These are phyloP conservation scores for Anthonomus grandis DNA, from an alignment of 1,140 invertebrate genomes.

Conservation along the genomic window DNA sequence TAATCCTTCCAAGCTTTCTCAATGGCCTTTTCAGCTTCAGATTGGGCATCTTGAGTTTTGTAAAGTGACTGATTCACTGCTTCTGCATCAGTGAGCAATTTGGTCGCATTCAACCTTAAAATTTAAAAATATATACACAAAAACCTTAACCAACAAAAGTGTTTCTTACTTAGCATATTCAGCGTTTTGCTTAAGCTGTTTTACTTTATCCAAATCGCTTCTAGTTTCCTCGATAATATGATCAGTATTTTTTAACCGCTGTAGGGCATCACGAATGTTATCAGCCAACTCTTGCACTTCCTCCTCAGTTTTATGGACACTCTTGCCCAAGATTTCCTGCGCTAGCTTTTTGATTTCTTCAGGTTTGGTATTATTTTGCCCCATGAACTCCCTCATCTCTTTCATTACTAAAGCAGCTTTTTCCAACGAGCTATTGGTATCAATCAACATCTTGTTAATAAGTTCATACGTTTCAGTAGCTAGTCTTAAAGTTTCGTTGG, in stretches of 20 bases:
- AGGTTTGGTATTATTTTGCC: constrained; percentile 72
- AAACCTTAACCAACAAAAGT: background rate
- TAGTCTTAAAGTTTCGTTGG: constrained; percentile 37
- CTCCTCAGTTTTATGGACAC: constrained; percentile 60
- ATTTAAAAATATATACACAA: background rate
- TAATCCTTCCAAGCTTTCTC: constrained; percentile 78
- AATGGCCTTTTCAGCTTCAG: constrained; percentile 74
- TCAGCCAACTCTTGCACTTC: constrained; percentile 80
- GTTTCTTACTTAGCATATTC: constrained; percentile 67
- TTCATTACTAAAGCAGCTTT: constrained; percentile 58
- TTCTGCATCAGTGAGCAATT: constrained; percentile 57
- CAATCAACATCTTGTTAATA: constrained; percentile 31
- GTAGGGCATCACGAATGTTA: constrained; percentile 81
- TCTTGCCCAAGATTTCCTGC: constrained; percentile 64
- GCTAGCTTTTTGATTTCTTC: constrained; percentile 76
- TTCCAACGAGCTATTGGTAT: constrained; percentile 49
- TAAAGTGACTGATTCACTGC: constrained; percentile 57
- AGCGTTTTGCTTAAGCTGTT: constrained; percentile 71
- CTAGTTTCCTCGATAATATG: constrained; percentile 82
- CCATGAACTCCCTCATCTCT: constrained; percentile 72
- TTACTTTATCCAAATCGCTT: constrained; percentile 70
- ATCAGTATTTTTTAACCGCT: constrained; percentile 84
- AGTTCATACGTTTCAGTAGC: constrained; percentile 39
- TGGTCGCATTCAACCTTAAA: constrained; percentile 50
- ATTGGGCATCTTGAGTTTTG: constrained; percentile 73